phyloP scores from a whole-genome alignment of 2,797 vertebrate species.

The Neosalanx taihuensis region DNA sequence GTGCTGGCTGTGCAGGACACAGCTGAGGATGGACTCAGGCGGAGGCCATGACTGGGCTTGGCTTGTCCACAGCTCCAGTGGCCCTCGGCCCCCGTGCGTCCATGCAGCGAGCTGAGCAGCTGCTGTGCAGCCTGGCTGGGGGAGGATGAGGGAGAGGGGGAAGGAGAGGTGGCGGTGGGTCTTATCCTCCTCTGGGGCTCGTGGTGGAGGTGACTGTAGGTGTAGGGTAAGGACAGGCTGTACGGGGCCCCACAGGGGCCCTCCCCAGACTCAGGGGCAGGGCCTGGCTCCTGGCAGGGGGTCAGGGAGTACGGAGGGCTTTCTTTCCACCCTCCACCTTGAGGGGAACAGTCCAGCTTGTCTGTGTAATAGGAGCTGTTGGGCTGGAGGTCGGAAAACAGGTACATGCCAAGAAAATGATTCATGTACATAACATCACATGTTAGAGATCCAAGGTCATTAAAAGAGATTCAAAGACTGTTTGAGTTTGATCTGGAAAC shows the following conservation, averaged over 20 bases:
- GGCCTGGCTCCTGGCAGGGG: slow-evolving; percentile 71
- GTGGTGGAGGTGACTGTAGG: slow-evolving; percentile 76
- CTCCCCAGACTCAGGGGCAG: slow-evolving; percentile 74
- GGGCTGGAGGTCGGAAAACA: slow-evolving; percentile 54
- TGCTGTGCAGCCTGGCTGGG: slow-evolving; percentile 78
- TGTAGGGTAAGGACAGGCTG: slow-evolving; percentile 77
- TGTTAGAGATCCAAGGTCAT: too few species aligned
- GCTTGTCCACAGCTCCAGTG: slow-evolving; percentile 78
- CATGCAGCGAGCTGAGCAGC: slow-evolving; percentile 77
- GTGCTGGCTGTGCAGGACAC: slow-evolving; percentile 24
- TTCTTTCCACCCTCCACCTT: slow-evolving; percentile 76
- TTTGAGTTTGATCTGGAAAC: too few species aligned
- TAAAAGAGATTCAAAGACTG: too few species aligned
- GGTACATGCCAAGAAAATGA: background rate
- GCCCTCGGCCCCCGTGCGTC: slow-evolving; percentile 65
- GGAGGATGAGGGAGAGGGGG: slow-evolving; percentile 66
- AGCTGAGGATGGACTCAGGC: slow-evolving; percentile 59
- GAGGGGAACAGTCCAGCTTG: slow-evolving; percentile 74
- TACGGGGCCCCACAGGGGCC: slow-evolving; percentile 72
- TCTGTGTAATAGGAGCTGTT: slow-evolving; percentile 74
- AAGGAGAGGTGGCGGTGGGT: slow-evolving; percentile 49
- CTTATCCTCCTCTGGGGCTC: slow-evolving; percentile 71
- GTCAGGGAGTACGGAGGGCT: slow-evolving; percentile 64
- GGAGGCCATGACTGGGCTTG: slow-evolving; percentile 55
- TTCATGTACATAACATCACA: too few species aligned